Evolutionary conservation across 1,140 invertebrate genomes (phyloP).

Genomic region (Drosophila yakuba): DNA sequence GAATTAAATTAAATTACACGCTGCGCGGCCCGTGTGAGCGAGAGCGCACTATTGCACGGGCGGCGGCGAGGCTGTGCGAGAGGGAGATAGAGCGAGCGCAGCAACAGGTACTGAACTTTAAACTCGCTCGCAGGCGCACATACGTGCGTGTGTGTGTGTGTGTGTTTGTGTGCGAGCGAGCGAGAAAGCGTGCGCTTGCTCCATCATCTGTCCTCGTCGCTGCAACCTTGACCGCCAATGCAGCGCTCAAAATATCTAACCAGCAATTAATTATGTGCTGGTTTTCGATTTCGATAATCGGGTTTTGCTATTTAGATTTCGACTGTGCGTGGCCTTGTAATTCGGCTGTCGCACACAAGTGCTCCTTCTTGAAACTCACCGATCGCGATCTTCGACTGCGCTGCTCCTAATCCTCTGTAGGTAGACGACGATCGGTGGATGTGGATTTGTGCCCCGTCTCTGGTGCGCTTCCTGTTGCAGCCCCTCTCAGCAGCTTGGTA

Average conservation of each 20-base stretch:
- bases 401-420: too few species aligned
- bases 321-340: too few species aligned
- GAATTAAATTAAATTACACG: conserved; percentile 44
- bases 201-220: conserved; percentile 46
- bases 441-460: too few species aligned
- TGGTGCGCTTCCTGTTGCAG: background rate
- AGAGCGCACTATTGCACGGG: conserved; percentile 35
- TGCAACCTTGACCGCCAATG: conserved; percentile 77
- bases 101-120: conserved; percentile 78
- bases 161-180: background rate
- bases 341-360: too few species aligned
- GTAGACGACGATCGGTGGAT: too few species aligned
- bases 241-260: conserved; percentile 18
- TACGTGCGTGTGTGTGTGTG: conserved; percentile 6
- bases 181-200: conserved; percentile 8
- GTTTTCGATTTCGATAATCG: conserved; percentile 25
- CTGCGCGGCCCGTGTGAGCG: conserved; percentile 9
- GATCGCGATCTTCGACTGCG: background rate
- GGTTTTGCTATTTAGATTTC: conserved; percentile 2
- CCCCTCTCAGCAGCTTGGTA: too few species aligned
- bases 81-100: conserved; percentile 23
- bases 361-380: conserved; percentile 12
- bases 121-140: conserved; percentile 26
- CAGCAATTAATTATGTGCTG: conserved; percentile 37
- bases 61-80: conserved; percentile 34